These are phyloP conservation scores for Hyperopisus bebe DNA, from an alignment of 2,113 vertebrate species.

Conservation along the genomic window DNA sequence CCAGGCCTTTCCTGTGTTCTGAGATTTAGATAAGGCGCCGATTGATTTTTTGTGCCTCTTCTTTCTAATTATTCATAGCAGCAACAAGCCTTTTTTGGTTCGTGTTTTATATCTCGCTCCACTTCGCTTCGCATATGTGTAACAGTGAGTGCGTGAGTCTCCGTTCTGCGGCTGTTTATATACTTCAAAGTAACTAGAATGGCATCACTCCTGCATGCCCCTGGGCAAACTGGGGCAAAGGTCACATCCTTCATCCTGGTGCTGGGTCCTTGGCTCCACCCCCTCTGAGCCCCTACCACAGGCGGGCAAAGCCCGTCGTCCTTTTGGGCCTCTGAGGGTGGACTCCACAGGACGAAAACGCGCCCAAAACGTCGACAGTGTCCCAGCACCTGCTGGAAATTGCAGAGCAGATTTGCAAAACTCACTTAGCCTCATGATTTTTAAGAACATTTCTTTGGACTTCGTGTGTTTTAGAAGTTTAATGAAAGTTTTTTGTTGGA, in stretches of 20 bases:
- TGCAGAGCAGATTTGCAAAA: background rate
- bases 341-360: background rate
- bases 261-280: background rate
- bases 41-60: background rate
- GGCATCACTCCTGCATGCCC: background rate
- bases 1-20: background rate
- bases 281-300: background rate
- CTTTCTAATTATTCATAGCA: background rate
- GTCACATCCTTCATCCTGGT: background rate
- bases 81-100: background rate
- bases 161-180: background rate
- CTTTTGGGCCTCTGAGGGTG: background rate
- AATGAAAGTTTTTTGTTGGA: background rate
- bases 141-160: background rate
- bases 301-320: background rate
- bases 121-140: background rate
- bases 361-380: background rate
- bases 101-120: background rate
- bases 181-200: background rate
- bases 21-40: conserved; percentile 8
- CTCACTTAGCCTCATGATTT: background rate
- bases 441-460: background rate
- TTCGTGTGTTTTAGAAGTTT: background rate
- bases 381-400: background rate
- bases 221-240: background rate